Conservation (phyloP, 1,140 invertebrate species). For the Nautilus pompilius region DNA sequence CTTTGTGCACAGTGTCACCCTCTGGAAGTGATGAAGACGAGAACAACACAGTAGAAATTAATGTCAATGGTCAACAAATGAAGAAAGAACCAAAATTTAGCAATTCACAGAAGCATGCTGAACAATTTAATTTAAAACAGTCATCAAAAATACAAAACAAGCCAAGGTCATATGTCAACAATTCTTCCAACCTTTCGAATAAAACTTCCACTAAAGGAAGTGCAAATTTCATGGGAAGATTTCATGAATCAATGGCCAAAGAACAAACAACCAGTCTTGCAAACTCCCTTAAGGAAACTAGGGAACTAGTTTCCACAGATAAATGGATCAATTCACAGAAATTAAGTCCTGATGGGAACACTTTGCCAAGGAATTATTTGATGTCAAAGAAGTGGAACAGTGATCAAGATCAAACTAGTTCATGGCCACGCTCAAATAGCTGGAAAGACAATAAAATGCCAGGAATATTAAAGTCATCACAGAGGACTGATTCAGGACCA, state of each 20-base stretch:
- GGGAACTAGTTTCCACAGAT: too few relatives aligned
- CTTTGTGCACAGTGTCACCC: constrained; percentile 24
- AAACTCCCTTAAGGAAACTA: too few relatives aligned
- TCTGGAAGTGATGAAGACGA: constrained; percentile 32
- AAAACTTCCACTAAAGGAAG: constrained; percentile 5
- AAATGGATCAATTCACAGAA: too few relatives aligned
- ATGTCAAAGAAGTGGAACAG: constrained; percentile 13
- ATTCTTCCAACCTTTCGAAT: constrained; percentile 14
- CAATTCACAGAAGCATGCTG: constrained; percentile 4
- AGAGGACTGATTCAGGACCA: constrained; percentile 20
- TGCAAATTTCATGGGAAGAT: too few relatives aligned
- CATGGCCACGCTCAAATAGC: constrained; percentile 36
- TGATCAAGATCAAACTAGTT: constrained; percentile 24
- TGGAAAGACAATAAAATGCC: constrained; percentile 12
- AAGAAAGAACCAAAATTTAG: not conserved
- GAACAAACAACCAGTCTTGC: too few relatives aligned
- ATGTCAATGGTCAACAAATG: constrained; percentile 13
- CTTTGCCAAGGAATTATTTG: constrained; percentile 7
- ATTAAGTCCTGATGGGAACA: constrained; percentile 6
- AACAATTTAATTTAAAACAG: constrained; percentile 8
- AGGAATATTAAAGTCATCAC: constrained; percentile 40
- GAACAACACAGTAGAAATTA: too few relatives aligned
- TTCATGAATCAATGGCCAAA: too few relatives aligned
- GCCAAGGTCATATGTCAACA: constrained; percentile 6
- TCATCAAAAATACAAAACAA: too few relatives aligned